phyloP scores from a whole-genome alignment of 2,888 invertebrate genomes.

The Mesoligia furuncula region DNA sequence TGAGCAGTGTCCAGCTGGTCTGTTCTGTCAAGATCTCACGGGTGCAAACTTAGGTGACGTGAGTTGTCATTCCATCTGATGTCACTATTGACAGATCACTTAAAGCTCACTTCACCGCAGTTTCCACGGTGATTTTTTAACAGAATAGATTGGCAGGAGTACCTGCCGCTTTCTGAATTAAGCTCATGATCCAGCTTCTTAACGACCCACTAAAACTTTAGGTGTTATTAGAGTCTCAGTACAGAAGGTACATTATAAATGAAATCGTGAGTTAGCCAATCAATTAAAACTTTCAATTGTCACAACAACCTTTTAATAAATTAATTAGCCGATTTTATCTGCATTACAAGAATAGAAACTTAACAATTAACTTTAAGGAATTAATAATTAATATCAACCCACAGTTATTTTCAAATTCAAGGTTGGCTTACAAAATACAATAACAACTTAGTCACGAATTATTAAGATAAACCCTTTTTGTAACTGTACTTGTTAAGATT shows the following conservation, averaged over 20 bases:
- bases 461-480: slow-evolving; percentile 29
- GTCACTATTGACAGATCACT: too few relatives aligned
- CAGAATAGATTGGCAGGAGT: not conserved
- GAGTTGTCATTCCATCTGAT: not conserved
- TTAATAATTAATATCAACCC: slow-evolving; percentile 31
- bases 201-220: too few relatives aligned
- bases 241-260: not conserved
- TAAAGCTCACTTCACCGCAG: not conserved
- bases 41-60: not conserved
- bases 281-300: slow-evolving; percentile 15
- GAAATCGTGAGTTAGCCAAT: slow-evolving; percentile 23
- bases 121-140: not conserved
- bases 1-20: too few relatives aligned
- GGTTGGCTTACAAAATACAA: slow-evolving; percentile 48
- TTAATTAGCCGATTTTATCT: slow-evolving; percentile 46
- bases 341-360: slow-evolving; percentile 37
- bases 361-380: slow-evolving; percentile 37
- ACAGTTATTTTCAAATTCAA: slow-evolving; percentile 45
- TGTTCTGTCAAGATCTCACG: too few relatives aligned
- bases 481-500: slow-evolving; percentile 12
- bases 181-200: not conserved
- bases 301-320: slow-evolving; percentile 22
- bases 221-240: not conserved
- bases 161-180: not conserved
- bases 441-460: slow-evolving; percentile 57